Evolutionary conservation across 1,140 invertebrate species (phyloP).

Genomic region (Listronotus bonariensis): DNA sequence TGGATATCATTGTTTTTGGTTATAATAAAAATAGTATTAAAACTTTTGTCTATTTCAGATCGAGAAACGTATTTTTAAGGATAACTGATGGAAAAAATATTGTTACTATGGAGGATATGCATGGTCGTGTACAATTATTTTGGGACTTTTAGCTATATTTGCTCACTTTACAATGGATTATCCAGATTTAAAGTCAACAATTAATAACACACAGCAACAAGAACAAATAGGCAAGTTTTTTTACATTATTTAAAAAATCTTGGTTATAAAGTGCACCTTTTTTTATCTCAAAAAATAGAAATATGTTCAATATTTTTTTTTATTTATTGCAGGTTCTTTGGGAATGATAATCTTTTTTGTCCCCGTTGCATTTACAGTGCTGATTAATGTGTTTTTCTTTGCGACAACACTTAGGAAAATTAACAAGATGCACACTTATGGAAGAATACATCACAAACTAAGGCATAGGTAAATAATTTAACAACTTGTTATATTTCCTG

Average conservation of each 20-base stretch:
- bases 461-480: conserved; percentile 68
- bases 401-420: conserved; percentile 78
- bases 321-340: conserved; percentile 68
- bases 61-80: conserved; percentile 78
- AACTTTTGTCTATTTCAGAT: conserved; percentile 63
- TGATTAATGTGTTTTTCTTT: conserved; percentile 79
- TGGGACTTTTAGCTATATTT: conserved; percentile 74
- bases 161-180: conserved; percentile 79
- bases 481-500: neutral
- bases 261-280: no score
- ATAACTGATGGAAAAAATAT: conserved; percentile 83
- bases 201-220: conserved; percentile 51
- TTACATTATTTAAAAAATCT: conserved; percentile 18
- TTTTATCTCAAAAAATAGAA: no score
- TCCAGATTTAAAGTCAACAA: conserved; percentile 56
- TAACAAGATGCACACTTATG: conserved; percentile 77
- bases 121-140: conserved; percentile 71
- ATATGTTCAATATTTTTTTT: no score
- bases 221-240: conserved; percentile 64
- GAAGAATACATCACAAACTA: conserved; percentile 81
- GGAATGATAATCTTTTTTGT: conserved; percentile 80
- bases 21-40: no score
- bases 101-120: conserved; percentile 83
- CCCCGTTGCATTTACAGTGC: conserved; percentile 75
- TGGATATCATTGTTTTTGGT: no score